Evolutionary conservation across 1,140 invertebrate species (phyloP).

Genomic region (Heliothis virescens): DNA sequence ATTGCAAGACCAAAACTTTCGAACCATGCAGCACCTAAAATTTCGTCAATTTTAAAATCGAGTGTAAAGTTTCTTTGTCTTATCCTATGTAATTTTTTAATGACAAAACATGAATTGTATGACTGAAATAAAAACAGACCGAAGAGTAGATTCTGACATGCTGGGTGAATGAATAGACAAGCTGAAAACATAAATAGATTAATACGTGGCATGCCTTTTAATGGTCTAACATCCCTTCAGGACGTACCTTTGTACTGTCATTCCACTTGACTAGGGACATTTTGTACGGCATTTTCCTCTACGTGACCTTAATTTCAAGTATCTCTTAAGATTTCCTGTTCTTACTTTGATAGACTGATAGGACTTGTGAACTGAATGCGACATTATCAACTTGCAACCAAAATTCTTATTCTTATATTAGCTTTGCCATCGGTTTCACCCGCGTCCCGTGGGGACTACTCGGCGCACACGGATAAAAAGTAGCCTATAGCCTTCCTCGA

Average conservation of each 20-base stretch:
- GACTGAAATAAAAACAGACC: background rate
- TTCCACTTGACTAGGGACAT: constrained; percentile 3
- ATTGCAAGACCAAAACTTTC: too few species aligned
- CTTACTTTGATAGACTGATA: background rate
- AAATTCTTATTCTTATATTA: too few species aligned
- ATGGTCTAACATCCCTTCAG: background rate
- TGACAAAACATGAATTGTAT: too few species aligned
- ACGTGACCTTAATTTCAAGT: constrained; percentile 18
- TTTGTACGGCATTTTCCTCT: background rate
- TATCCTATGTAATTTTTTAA: too few species aligned
- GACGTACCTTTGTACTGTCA: constrained; percentile 3
- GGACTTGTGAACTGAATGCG: background rate
- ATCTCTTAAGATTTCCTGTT: constrained; percentile 2
- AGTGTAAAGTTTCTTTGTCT: too few species aligned
- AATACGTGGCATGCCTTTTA: background rate
- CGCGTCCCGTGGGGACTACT: too few species aligned
- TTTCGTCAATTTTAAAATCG: too few species aligned
- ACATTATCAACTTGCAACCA: too few species aligned
- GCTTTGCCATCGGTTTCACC: too few species aligned
- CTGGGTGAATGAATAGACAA: background rate
- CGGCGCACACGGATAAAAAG: too few species aligned
- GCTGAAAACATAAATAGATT: background rate
- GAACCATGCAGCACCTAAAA: too few species aligned
- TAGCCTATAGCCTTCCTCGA: too few species aligned
- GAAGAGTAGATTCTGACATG: background rate